Evolutionary conservation across 2,888 invertebrate species (phyloP).

Genomic region (Tridacna crocea): DNA sequence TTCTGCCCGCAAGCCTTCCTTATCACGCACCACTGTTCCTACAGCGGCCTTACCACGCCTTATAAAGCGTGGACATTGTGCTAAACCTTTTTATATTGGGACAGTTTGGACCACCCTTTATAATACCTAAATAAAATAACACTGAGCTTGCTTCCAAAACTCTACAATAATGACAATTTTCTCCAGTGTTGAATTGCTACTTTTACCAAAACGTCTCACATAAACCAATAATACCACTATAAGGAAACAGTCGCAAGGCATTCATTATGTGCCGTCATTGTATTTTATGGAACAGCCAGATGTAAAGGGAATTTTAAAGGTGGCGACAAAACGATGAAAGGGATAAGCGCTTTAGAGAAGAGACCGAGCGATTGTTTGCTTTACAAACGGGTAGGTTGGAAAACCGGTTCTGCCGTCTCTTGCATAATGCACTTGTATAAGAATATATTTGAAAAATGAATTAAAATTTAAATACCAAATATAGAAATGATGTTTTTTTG

Average conservation of each 20-base stretch:
- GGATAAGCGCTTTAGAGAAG: slow-evolving; percentile 25
- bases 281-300: too few species aligned
- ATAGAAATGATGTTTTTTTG: too few species aligned
- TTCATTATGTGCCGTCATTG: too few species aligned
- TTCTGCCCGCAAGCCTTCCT: not conserved
- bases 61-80: slow-evolving; percentile 15
- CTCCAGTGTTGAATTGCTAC: not conserved
- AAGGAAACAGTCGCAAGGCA: too few species aligned
- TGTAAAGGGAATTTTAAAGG: too few species aligned
- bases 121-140: not conserved
- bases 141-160: too few species aligned
- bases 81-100: slow-evolving; percentile 10
- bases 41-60: slow-evolving; percentile 19
- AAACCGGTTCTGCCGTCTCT: slow-evolving; percentile 20
- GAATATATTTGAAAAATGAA: too few species aligned
- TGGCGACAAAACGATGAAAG: not conserved
- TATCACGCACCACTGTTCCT: not conserved
- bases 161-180: too few species aligned
- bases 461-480: too few species aligned
- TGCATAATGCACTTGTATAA: slow-evolving; percentile 1
- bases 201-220: too few species aligned
- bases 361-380: slow-evolving; percentile 21
- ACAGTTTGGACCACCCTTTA: slow-evolving; percentile 1
- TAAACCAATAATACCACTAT: too few species aligned
- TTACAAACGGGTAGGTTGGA: slow-evolving; percentile 15